Percentiles rank a stretch among this genome's conserved stretches.
These are phyloP conservation scores for Pelusios castaneus DNA, from an alignment of 2,113 vertebrate genomes.

Conservation along the genomic window DNA sequence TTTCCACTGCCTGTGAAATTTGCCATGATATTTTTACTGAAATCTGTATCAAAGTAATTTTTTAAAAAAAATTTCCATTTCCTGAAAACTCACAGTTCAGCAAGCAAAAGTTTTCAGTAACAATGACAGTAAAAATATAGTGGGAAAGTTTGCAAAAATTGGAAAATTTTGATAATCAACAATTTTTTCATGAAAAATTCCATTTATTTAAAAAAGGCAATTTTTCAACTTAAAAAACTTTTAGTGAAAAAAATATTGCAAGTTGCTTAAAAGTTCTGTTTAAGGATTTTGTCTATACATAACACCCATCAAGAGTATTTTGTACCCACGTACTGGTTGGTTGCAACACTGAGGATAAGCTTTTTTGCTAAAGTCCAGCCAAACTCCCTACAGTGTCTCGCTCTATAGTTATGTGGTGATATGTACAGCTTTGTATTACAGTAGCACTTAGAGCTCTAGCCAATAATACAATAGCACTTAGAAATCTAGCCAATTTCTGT, in stretches of 20 bases:
- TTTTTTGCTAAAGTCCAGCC: not conserved
- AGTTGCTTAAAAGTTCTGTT: not conserved
- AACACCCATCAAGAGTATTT: not conserved
- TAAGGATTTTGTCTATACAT: not conserved
- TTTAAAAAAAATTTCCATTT: not conserved
- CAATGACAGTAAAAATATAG: not conserved
- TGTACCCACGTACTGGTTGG: not conserved
- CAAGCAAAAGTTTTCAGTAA: not conserved
- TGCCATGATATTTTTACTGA: not conserved
- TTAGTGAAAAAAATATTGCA: not conserved
- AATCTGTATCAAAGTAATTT: slow-evolving; percentile 13
- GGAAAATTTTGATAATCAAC: not conserved
- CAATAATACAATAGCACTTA: too few relatives aligned
- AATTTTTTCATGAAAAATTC: not conserved
- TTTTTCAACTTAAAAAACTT: not conserved
- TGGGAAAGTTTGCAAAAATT: not conserved
- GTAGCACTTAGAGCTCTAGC: accelerated
- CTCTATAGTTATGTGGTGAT: slow-evolving; percentile 4
- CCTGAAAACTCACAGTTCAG: not conserved
- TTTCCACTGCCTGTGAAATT: slow-evolving; percentile 29
- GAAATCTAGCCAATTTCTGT: too few relatives aligned
- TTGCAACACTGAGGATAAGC: not conserved
- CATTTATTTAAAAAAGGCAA: not conserved
- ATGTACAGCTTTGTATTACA: not conserved
- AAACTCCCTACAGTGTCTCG: not conserved